Evolutionary conservation across 2,888 invertebrate species (phyloP).

Genomic region (Nineta flava): DNA sequence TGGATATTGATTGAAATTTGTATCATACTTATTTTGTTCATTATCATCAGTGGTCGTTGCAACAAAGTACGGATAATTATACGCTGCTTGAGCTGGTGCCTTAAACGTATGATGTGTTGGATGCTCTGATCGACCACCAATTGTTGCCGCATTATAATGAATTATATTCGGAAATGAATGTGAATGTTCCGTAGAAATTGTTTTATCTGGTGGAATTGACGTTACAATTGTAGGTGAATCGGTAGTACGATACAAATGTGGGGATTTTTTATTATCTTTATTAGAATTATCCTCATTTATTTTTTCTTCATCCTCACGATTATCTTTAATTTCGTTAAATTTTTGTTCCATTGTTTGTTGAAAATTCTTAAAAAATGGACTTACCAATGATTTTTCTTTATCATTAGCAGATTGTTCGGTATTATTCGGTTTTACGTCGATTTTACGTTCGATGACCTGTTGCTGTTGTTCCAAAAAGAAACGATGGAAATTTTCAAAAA

Average conservation of each 20-base stretch:
- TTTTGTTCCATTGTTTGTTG: slow-evolving; percentile 1
- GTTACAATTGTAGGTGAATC: too few species aligned
- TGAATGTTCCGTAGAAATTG: not conserved
- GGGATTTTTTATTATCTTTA: not conserved
- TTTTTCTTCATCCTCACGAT: not conserved
- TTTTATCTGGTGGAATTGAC: too few species aligned
- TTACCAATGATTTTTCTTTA: not conserved
- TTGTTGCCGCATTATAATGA: not conserved
- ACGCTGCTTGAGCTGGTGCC: not conserved
- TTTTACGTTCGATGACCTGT: not conserved
- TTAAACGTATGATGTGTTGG: not conserved
- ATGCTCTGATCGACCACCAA: not conserved
- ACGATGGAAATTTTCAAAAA: slow-evolving; percentile 4
- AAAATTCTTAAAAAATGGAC: slow-evolving; percentile 1
- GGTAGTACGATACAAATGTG: not conserved
- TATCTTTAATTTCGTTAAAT: not conserved
- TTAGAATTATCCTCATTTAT: not conserved
- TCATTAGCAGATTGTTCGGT: not conserved
- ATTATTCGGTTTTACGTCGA: not conserved
- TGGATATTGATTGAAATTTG: not conserved
- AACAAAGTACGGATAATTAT: not conserved
- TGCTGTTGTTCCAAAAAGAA: slow-evolving; percentile 1
- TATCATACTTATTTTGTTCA: not conserved
- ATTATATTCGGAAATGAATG: not conserved
- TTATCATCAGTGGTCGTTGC: not conserved